These are phyloP conservation scores for Dolichopus griseipennis DNA, from an alignment of 2,888 invertebrate genomes.

Conservation along the genomic window DNA sequence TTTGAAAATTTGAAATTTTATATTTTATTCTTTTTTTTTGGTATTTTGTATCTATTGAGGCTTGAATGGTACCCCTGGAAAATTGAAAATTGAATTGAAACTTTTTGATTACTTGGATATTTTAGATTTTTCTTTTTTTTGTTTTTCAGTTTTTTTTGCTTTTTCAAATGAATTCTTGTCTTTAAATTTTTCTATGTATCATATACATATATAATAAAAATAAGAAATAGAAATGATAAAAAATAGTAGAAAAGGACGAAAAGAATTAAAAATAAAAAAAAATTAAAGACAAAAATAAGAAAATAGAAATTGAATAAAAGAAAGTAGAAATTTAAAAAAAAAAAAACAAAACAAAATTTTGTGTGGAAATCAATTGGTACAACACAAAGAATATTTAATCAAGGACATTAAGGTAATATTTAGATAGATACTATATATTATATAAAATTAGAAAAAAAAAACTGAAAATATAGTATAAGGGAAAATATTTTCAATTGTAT, in stretches of 20 bases:
- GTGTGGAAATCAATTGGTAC: neutral
- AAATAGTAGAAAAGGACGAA: no score
- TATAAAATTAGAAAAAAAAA: no score
- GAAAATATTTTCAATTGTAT: no score
- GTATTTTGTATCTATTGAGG: neutral
- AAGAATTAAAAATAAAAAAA: no score
- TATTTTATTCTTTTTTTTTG: neutral
- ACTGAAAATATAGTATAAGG: no score
- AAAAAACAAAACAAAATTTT: neutral
- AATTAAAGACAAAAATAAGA: neutral
- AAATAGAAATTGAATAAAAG: neutral
- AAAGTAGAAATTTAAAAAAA: no score
- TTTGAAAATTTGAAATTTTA: neutral
- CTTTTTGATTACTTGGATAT: slow-evolving; percentile 1
- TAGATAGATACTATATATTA: neutral
- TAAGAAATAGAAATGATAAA: no score
- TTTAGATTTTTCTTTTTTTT: no score
- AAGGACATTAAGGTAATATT: slow-evolving; percentile 1
- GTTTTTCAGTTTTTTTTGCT: no score
- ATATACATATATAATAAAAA: no score
- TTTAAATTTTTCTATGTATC: no score
- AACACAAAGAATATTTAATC: slow-evolving; percentile 3
- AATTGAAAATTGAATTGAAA: slow-evolving; percentile 6
- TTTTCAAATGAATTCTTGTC: neutral
- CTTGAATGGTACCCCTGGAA: neutral